Conservation (phyloP, 2,113 vertebrate genomes). For the Empidonax alnorum region DNA sequence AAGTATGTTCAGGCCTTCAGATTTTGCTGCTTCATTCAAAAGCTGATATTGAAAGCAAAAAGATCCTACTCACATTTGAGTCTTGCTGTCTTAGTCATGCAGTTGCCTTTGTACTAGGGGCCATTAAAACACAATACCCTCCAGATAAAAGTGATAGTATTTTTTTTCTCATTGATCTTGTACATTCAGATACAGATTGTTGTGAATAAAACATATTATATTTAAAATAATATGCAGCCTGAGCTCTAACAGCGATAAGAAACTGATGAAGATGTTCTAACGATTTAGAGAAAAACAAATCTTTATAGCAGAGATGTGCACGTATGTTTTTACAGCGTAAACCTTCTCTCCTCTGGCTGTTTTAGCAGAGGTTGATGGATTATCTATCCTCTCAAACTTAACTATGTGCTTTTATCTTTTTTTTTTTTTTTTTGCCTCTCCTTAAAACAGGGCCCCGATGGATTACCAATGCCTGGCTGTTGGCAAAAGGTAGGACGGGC, state of each 20-base stretch:
- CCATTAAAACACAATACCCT: conserved; percentile 19
- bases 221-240: neutral
- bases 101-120: neutral
- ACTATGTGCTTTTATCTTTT: neutral
- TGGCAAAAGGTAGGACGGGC: conserved; percentile 93
- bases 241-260: neutral
- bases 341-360: neutral
- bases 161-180: conserved; percentile 24
- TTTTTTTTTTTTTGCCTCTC: neutral
- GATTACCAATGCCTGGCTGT: conserved; percentile 98
- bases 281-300: neutral
- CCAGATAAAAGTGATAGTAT: conserved; percentile 72
- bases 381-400: neutral
- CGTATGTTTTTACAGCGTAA: neutral
- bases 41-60: neutral
- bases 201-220: neutral
- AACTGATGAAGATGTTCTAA: neutral
- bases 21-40: neutral
- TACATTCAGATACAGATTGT: neutral
- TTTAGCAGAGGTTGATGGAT: neutral
- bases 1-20: neutral
- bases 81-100: neutral
- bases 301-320: neutral
- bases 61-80: neutral
- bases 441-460: conserved; percentile 91